Evolutionary conservation across 2,113 vertebrate species (phyloP).

Genomic region (Raja brachyura): DNA sequence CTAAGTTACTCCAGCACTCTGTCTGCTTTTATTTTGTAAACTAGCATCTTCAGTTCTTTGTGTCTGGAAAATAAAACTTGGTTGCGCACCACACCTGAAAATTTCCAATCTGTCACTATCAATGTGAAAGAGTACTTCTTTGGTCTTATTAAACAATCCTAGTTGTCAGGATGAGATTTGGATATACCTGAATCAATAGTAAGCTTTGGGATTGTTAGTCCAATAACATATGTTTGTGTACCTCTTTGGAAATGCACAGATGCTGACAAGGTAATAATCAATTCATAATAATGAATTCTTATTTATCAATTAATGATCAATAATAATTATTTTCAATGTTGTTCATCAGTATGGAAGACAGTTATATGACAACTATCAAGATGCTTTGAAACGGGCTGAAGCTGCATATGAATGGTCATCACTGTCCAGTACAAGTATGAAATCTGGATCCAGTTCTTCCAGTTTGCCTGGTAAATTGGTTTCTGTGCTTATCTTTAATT

Average conservation of each 20-base stretch:
- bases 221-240: too few species aligned
- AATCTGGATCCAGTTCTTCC: slow-evolving; percentile 87
- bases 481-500: not conserved
- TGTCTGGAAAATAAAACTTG: not conserved
- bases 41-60: too few species aligned
- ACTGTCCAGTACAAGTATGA: slow-evolving; percentile 88
- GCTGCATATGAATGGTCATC: slow-evolving; percentile 93
- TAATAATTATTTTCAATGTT: slow-evolving; percentile 42
- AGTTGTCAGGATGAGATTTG: too few species aligned
- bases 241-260: not conserved
- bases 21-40: too few species aligned
- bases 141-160: not conserved
- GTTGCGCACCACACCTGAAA: not conserved
- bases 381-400: slow-evolving; percentile 89
- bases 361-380: slow-evolving; percentile 89
- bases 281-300: too few species aligned
- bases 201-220: too few species aligned
- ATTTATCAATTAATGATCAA: too few species aligned
- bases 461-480: slow-evolving; percentile 78
- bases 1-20: too few species aligned
- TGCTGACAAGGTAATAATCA: not conserved
- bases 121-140: not conserved
- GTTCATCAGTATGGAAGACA: slow-evolving; percentile 80
- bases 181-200: too few species aligned
- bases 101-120: not conserved